phyloP scores from a whole-genome alignment of 2,888 invertebrate species.

The Ectemnius cavifrons region DNA sequence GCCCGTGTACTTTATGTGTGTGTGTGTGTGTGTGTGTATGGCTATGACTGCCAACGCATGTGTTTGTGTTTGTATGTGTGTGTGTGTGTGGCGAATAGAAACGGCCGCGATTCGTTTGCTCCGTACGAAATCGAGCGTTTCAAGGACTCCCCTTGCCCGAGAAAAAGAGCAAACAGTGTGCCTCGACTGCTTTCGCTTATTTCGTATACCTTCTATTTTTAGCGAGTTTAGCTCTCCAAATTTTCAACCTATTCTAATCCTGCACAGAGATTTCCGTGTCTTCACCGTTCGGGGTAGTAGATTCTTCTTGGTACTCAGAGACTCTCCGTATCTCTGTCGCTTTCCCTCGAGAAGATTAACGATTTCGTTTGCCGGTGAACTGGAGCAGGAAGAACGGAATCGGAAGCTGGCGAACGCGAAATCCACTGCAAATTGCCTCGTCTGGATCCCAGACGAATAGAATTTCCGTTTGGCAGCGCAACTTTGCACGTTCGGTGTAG shows the following conservation, averaged over 20 bases:
- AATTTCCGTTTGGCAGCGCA: constrained; percentile 48
- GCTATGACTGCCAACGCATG: too few relatives aligned
- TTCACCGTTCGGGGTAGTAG: too few relatives aligned
- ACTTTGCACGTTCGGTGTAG: constrained; percentile 33
- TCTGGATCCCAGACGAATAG: constrained; percentile 44
- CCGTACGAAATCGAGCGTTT: constrained; percentile 29
- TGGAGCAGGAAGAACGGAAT: constrained; percentile 52
- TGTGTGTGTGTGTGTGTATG: too few relatives aligned
- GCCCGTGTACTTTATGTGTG: constrained; percentile 12
- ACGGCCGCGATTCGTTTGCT: constrained; percentile 52
- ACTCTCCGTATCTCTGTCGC: too few relatives aligned
- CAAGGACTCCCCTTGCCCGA: constrained; percentile 12
- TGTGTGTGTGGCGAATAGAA: constrained; percentile 42
- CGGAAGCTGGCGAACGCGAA: constrained; percentile 45
- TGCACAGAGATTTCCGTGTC: too few relatives aligned
- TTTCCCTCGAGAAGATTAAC: too few relatives aligned
- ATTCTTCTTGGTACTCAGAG: too few relatives aligned
- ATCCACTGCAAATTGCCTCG: constrained; percentile 52
- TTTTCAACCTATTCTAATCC: too few relatives aligned
- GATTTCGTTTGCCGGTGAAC: too few relatives aligned
- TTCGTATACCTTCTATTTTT: too few relatives aligned
- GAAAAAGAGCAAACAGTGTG: neutral
- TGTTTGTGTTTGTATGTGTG: neutral
- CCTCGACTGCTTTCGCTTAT: too few relatives aligned
- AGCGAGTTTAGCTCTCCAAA: too few relatives aligned